Conservation (phyloP, 2,888 invertebrate species). For the Hirtodrosophila duncani region DNA sequence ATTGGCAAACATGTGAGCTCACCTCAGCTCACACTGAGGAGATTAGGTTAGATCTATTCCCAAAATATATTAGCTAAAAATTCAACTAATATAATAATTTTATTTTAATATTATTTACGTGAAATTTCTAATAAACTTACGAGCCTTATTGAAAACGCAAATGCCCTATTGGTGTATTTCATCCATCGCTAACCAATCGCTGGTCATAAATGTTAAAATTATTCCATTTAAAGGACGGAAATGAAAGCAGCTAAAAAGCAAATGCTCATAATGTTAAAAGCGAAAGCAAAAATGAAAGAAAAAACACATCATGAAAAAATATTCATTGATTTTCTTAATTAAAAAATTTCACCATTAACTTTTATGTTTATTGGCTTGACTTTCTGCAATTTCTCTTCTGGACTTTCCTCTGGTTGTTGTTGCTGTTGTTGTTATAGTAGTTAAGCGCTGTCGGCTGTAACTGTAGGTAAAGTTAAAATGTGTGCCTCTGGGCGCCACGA, state of each 20-base stretch:
- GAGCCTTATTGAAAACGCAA: slow-evolving; percentile 20
- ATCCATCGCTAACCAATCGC: no score
- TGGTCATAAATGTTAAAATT: slow-evolving; percentile 28
- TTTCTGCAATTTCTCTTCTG: slow-evolving; percentile 18
- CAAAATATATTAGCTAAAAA: no score
- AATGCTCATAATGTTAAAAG: slow-evolving; percentile 33
- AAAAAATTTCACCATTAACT: slow-evolving; percentile 65
- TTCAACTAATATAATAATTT: no score
- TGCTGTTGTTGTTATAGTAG: slow-evolving; percentile 21
- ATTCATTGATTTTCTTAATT: slow-evolving; percentile 70
- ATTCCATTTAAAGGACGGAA: slow-evolving; percentile 13
- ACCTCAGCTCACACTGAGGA: no score
- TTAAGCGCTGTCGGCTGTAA: slow-evolving; percentile 41
- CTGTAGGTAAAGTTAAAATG: slow-evolving; percentile 48
- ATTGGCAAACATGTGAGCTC: no score
- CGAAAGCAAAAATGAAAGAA: slow-evolving; percentile 4
- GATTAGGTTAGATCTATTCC: no score
- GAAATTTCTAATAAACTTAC: no score
- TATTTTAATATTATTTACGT: no score
- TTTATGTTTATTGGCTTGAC: slow-evolving; percentile 64
- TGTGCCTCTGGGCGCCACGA: slow-evolving; percentile 9
- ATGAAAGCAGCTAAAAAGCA: slow-evolving; percentile 14
- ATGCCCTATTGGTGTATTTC: no score
- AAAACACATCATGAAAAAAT: slow-evolving; percentile 42
- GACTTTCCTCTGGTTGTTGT: slow-evolving; percentile 7